Evolutionary conservation across 2,888 invertebrate genomes (phyloP).

Genomic region (Keiferia lycopersicella): DNA sequence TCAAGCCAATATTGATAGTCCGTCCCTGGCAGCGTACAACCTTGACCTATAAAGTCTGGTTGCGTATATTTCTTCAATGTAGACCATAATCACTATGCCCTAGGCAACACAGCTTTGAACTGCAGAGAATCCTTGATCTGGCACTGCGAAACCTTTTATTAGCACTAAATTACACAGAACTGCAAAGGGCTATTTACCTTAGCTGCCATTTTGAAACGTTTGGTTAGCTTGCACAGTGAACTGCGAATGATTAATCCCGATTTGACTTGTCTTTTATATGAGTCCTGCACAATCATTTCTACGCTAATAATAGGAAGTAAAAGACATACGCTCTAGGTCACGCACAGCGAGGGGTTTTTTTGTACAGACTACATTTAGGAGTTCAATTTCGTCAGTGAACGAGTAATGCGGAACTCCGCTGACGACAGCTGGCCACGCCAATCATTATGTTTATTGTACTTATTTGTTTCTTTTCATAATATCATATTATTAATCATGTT

Average conservation of each 20-base stretch:
- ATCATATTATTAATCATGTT: slow-evolving; percentile 18
- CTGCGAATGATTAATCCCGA: slow-evolving; percentile 70
- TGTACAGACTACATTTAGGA: slow-evolving; percentile 45
- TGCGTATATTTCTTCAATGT: not conserved
- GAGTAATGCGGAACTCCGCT: slow-evolving; percentile 64
- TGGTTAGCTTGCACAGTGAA: slow-evolving; percentile 67
- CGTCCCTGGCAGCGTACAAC: not conserved
- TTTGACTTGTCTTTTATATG: slow-evolving; percentile 61
- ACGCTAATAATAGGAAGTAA: slow-evolving; percentile 73
- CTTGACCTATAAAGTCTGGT: not conserved
- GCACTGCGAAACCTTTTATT: slow-evolving; percentile 15
- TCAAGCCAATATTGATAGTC: not conserved
- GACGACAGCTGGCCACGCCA: slow-evolving; percentile 40
- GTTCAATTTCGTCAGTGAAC: slow-evolving; percentile 62
- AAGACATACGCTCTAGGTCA: slow-evolving; percentile 70
- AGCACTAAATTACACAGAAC: slow-evolving; percentile 31
- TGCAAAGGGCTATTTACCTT: slow-evolving; percentile 56
- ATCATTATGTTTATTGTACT: slow-evolving; percentile 32
- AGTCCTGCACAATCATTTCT: slow-evolving; percentile 59
- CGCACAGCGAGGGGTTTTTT: slow-evolving; percentile 55
- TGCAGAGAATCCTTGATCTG: slow-evolving; percentile 14
- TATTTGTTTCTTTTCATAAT: slow-evolving; percentile 27
- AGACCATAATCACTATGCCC: not conserved
- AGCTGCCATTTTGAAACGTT: slow-evolving; percentile 75
- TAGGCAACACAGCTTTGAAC: slow-evolving; percentile 9